Evolutionary conservation across 2,888 invertebrate genomes (phyloP).

Genomic region (Protophormia terraenovae): DNA sequence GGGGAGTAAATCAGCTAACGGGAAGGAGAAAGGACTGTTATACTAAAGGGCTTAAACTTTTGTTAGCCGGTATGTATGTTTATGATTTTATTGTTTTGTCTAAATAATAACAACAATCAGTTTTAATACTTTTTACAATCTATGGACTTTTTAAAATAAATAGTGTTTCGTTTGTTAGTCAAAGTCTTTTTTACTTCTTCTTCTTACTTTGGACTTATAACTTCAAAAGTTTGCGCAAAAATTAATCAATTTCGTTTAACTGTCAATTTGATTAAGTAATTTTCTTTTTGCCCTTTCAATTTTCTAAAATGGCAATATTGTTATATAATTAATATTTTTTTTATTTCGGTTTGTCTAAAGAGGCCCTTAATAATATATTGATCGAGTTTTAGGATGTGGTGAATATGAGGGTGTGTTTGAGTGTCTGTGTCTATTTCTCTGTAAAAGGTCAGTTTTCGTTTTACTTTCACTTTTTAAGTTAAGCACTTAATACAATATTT

Average conservation of each 20-base stretch:
- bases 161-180: slow-evolving; percentile 1
- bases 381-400: neutral
- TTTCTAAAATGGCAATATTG: neutral
- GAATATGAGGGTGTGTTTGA: neutral
- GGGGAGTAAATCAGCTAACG: neutral
- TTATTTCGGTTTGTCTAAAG: slow-evolving; percentile 1
- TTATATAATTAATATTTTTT: neutral
- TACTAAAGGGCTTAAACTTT: neutral
- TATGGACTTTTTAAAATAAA: slow-evolving; percentile 61
- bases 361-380: slow-evolving; percentile 28
- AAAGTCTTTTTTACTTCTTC: slow-evolving; percentile 1
- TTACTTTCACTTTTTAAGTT: slow-evolving; percentile 46
- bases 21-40: neutral
- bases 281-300: neutral
- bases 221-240: slow-evolving; percentile 20
- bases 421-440: slow-evolving; percentile 28
- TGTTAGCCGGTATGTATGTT: neutral
- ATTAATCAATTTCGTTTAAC: neutral
- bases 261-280: neutral
- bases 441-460: slow-evolving; percentile 44
- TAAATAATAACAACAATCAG: slow-evolving; percentile 53
- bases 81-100: slow-evolving; percentile 33
- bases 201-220: slow-evolving; percentile 39
- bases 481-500: slow-evolving; percentile 66
- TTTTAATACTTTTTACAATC: slow-evolving; percentile 63